Conservation (phyloP, 2,888 invertebrate genomes). For the Eudemis profundana region DNA sequence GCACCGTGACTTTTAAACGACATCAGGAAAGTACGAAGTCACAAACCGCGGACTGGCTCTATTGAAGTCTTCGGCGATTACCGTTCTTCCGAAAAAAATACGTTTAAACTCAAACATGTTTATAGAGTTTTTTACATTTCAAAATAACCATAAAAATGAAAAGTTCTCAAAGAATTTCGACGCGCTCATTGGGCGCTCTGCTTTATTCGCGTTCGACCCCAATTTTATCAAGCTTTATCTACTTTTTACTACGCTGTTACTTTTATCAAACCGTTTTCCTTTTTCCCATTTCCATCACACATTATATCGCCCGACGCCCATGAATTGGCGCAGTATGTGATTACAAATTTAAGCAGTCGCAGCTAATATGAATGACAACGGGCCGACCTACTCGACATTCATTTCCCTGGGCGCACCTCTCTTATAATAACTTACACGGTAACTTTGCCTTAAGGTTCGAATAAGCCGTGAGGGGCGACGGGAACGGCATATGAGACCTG, state of each 20-base stretch:
- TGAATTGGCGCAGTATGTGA: conserved; percentile 76
- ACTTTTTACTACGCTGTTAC: conserved; percentile 55
- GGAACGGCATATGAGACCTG: conserved; percentile 51
- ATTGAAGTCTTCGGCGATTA: background rate
- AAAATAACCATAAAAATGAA: background rate
- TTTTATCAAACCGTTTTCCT: conserved; percentile 52
- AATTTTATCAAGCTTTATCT: conserved; percentile 62
- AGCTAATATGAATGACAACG: conserved; percentile 85
- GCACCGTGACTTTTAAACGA: conserved; percentile 59
- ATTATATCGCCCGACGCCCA: conserved; percentile 61
- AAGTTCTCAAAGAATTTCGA: conserved; percentile 7
- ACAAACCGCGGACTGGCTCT: conserved; percentile 39
- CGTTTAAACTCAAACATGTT: background rate
- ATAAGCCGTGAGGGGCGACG: conserved; percentile 53
- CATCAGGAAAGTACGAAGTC: conserved; percentile 51
- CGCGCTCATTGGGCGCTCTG: conserved; percentile 51
- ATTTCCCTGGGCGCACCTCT: conserved; percentile 84
- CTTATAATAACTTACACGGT: conserved; percentile 84
- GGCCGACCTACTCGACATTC: conserved; percentile 83
- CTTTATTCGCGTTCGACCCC: conserved; percentile 57
- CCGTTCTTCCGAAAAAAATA: conserved; percentile 4
- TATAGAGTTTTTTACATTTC: background rate
- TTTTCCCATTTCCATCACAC: conserved; percentile 63
- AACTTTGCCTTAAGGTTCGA: conserved; percentile 79
- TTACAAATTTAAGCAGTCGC: conserved; percentile 83